Evolutionary conservation across 30 jellyfish, hydroid and myxozoan species (phyloP), one percentile per base, ranked within the genome.

Genomic region (Catostylus mosaicus): DNA sequence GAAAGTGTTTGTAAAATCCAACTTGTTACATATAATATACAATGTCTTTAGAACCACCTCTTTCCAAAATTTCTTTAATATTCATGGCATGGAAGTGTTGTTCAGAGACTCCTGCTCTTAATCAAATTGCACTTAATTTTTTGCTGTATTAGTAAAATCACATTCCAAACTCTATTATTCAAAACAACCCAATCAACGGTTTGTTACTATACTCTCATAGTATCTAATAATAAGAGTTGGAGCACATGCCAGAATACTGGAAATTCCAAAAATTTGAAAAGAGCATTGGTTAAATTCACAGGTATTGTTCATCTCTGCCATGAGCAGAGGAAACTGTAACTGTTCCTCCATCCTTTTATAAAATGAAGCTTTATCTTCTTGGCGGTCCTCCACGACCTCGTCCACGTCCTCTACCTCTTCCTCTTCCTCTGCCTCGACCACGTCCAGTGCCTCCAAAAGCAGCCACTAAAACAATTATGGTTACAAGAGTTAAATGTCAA

Each of bases 401-500:
- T 43, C 97, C 94, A 34, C 98, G 82, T 5, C 97, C 96, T 63
- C 98, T 60, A 33, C 96, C 99, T 61, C 98, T 71, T 29, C 97
- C 98, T 30, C 99, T 96, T 9, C 99, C 98, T 38, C 98, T 34
- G 12, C 96, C 96, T 51, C 97, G 45, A 11, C 97, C 97, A 36
- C 97, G 89, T 6, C 96, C 98, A 72, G 90, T 89, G 56, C 75
- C 88, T 18, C 82, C 82, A 62, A 78, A 78, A n/a, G 52, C 80
- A n/a, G 82, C 75, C 68, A 78, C 89, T 78, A 30, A n/a, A n/a
- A n/a, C n/a, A n/a, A n/a, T n/a, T n/a, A n/a, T n/a, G n/a, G n/a
- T n/a, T n/a, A n/a, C n/a, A n/a, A n/a, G n/a, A n/a, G n/a, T n/a
- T n/a, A n/a, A n/a, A n/a, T n/a, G n/a, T n/a, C n/a, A n/a, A n/a